Conservation (phyloP, 1,140 invertebrate genomes). For the Pseudomyrmex dendroicus region DNA sequence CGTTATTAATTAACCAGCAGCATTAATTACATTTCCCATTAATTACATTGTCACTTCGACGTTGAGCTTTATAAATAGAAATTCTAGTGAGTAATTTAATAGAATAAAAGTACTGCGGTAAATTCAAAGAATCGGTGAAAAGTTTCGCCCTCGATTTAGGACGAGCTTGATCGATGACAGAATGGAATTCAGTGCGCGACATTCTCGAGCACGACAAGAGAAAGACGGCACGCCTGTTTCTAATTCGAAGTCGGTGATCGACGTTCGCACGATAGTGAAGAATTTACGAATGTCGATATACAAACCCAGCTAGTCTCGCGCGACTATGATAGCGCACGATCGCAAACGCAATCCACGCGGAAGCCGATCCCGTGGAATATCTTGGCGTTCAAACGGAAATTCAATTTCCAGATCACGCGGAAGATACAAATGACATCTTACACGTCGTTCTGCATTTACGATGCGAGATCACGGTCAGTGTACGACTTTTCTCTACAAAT, state of each 20-base stretch:
- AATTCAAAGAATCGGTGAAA: background rate
- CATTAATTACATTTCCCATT: background rate
- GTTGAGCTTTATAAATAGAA: background rate
- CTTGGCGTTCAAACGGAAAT: background rate
- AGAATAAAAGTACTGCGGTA: background rate
- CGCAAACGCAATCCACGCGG: background rate
- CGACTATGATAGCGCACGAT: background rate
- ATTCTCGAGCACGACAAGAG: background rate
- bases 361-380: constrained; percentile 19
- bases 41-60: background rate
- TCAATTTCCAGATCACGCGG: background rate
- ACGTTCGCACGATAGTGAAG: constrained; percentile 3
- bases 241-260: background rate
- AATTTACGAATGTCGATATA: constrained; percentile 9
- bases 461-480: background rate
- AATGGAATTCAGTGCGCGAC: constrained; percentile 2
- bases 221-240: constrained; percentile 22
- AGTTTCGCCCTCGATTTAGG: background rate
- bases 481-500: background rate
- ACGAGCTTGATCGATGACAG: constrained; percentile 1
- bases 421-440: background rate
- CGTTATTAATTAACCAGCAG: constrained; percentile 4
- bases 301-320: background rate
- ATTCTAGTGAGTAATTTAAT: background rate
- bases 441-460: constrained; percentile 3